These are phyloP conservation scores for Halcyon malimbica DNA, from an alignment of 2,113 vertebrate genomes.

Conservation along the genomic window DNA sequence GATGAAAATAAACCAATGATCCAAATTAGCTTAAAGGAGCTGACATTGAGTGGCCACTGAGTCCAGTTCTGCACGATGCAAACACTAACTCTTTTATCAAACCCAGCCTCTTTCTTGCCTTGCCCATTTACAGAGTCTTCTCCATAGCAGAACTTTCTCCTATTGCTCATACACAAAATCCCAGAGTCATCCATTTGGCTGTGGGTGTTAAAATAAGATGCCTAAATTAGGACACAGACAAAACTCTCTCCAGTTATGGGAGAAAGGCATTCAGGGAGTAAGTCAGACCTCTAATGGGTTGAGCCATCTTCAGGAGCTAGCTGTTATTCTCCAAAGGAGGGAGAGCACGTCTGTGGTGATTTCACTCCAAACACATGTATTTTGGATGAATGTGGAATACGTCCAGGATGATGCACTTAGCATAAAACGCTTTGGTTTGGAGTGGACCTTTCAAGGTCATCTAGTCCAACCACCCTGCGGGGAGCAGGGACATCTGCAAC, in stretches of 20 bases:
- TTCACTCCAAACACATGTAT: background rate
- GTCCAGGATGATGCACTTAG: background rate
- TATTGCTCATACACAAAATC: background rate
- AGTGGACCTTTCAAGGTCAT: too few species aligned
- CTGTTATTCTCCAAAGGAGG: background rate
- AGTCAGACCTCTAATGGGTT: background rate
- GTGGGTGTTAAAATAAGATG: background rate
- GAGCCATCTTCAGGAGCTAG: background rate
- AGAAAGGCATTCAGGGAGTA: background rate
- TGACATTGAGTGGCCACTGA: background rate
- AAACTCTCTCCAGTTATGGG: background rate
- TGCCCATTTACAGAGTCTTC: background rate
- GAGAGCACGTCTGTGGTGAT: background rate
- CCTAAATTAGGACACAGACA: background rate
- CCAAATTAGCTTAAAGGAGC: background rate
- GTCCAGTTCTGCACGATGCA: background rate
- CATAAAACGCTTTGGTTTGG: too few species aligned
- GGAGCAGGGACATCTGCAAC: too few species aligned
- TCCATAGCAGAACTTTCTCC: background rate
- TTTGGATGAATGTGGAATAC: background rate
- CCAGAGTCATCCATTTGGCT: background rate
- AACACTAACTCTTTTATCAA: background rate
- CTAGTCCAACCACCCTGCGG: too few species aligned
- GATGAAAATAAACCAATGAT: background rate
- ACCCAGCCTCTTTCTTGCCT: background rate